Percentiles rank a stretch among this genome's conserved stretches.
Conservation (phyloP, 2,888 invertebrate genomes). For the Eupithecia subfuscata region DNA sequence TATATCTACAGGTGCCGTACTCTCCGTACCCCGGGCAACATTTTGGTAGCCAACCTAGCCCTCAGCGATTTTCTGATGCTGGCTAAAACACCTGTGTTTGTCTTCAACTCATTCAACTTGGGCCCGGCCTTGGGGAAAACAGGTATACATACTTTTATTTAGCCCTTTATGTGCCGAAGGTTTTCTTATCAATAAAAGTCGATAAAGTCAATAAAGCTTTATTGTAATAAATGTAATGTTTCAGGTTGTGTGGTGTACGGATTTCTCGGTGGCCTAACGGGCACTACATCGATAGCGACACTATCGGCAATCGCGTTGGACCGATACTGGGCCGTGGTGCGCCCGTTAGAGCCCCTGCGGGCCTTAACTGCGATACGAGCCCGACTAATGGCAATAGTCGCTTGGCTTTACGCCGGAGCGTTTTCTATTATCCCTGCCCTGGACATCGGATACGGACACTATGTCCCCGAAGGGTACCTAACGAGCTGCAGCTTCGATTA, state of each 20-base stretch:
- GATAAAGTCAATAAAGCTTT: not conserved
- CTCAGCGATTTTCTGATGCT: slow-evolving; percentile 90
- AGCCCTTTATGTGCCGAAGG: not conserved
- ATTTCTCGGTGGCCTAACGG: slow-evolving; percentile 91
- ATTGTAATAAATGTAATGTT: slow-evolving; percentile 47
- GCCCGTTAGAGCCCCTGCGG: slow-evolving; percentile 88
- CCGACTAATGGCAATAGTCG: slow-evolving; percentile 84
- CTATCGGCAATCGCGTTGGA: slow-evolving; percentile 92
- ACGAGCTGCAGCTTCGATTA: slow-evolving; percentile 95
- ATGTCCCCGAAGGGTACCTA: slow-evolving; percentile 93
- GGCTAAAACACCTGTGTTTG: slow-evolving; percentile 88
- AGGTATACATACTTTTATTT: slow-evolving; percentile 73
- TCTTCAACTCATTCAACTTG: slow-evolving; percentile 88
- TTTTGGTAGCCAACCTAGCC: slow-evolving; percentile 89
- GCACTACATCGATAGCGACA: slow-evolving; percentile 91
- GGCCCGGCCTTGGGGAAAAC: slow-evolving; percentile 89
- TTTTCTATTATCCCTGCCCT: slow-evolving; percentile 89
- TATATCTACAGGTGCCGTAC: slow-evolving; percentile 85
- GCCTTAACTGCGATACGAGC: slow-evolving; percentile 86
- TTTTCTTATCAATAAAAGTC: not conserved
- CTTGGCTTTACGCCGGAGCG: slow-evolving; percentile 89
- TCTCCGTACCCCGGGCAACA: slow-evolving; percentile 89
- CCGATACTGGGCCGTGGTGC: slow-evolving; percentile 92
- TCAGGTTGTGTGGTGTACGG: slow-evolving; percentile 91
- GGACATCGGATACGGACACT: slow-evolving; percentile 88